A percentile compares a stretch with the other conserved stretches of the same genome.
These are phyloP conservation scores for Drosophila kurseongensis DNA, from an alignment of 1,140 invertebrate species.

Conservation along the genomic window DNA sequence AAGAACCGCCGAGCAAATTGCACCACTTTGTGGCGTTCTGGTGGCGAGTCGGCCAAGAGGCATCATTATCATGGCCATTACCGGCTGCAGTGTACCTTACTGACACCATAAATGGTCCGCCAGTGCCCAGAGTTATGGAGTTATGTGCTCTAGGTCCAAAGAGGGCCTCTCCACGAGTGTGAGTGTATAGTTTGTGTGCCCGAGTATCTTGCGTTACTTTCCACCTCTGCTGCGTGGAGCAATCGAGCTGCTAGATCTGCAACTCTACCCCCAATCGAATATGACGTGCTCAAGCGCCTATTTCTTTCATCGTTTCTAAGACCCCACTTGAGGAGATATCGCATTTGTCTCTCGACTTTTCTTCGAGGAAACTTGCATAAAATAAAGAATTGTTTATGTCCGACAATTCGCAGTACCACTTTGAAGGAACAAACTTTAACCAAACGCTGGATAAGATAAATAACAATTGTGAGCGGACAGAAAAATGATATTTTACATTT, in stretches of 20 bases:
- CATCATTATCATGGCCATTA: slow-evolving; percentile 75
- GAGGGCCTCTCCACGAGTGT: neutral
- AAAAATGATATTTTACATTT: too few relatives aligned
- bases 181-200: slow-evolving; percentile 1
- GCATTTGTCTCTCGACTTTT: slow-evolving; percentile 9
- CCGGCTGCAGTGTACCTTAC: slow-evolving; percentile 79
- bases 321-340: slow-evolving; percentile 17
- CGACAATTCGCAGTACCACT: neutral
- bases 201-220: slow-evolving; percentile 42
- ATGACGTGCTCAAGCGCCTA: slow-evolving; percentile 38
- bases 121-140: neutral
- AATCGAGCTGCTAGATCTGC: slow-evolving; percentile 30
- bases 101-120: slow-evolving; percentile 75
- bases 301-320: slow-evolving; percentile 26
- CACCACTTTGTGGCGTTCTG: slow-evolving; percentile 74
- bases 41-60: slow-evolving; percentile 49
- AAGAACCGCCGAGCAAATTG: slow-evolving; percentile 61
- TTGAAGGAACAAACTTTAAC: too few relatives aligned
- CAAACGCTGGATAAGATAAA: too few relatives aligned
- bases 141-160: slow-evolving; percentile 18
- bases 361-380: slow-evolving; percentile 7
- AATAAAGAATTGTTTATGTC: neutral
- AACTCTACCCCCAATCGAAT: slow-evolving; percentile 45
- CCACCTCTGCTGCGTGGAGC: slow-evolving; percentile 14
- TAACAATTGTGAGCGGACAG: too few relatives aligned